Conservation (phyloP, 2,113 vertebrate genomes). For the Vidua macroura region DNA sequence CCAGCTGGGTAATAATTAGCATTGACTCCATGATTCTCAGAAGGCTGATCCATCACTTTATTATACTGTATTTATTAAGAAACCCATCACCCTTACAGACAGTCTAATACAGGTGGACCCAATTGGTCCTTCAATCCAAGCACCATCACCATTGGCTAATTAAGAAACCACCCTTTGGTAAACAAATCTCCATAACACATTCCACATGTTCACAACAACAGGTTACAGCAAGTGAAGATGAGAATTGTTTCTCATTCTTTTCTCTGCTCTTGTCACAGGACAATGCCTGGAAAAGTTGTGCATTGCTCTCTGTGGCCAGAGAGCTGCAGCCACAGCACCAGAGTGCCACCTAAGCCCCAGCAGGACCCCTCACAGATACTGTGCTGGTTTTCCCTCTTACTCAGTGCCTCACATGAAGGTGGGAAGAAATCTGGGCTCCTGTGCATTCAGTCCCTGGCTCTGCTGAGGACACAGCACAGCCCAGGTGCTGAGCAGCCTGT, state of each 20-base stretch:
- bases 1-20: neutral
- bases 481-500: neutral
- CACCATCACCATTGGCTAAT: neutral
- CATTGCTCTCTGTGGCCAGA: too few species aligned
- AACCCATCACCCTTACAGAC: neutral
- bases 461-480: neutral
- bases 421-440: neutral
- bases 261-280: neutral
- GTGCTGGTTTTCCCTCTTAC: neutral
- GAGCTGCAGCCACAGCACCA: neutral
- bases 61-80: neutral
- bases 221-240: neutral
- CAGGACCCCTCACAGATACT: neutral
- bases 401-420: rapidly evolving
- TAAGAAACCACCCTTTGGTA: neutral
- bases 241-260: neutral
- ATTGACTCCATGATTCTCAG: neutral
- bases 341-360: neutral
- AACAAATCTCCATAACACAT: neutral
- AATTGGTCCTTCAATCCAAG: neutral
- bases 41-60: neutral
- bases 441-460: neutral
- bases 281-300: neutral
- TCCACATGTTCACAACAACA: neutral
- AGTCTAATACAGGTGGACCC: neutral